Percentiles rank a stretch among this genome's conserved stretches.
Conservation (phyloP, 2,113 vertebrate genomes). For the Nannospalax galili region DNA sequence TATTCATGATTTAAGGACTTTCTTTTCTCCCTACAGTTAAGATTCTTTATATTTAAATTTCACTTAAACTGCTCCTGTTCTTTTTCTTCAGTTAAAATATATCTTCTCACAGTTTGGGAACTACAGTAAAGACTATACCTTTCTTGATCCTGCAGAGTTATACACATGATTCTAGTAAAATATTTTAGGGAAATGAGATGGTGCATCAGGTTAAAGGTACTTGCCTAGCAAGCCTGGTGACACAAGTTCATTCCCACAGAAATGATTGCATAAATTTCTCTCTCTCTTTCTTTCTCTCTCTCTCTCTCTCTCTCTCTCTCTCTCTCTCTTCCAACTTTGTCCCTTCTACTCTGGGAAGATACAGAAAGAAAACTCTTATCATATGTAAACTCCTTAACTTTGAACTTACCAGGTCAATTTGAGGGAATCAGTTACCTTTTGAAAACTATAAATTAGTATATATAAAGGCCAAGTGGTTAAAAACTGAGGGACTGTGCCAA, state of each 20-base stretch:
- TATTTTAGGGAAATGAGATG: neutral
- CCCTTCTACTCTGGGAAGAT: no score
- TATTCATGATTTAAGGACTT: no score
- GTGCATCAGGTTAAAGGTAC: neutral
- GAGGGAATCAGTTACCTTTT: neutral
- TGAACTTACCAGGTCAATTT: neutral
- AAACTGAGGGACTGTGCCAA: neutral
- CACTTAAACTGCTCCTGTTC: neutral
- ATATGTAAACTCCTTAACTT: no score
- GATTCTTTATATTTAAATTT: slow-evolving; percentile 6
- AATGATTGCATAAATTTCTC: neutral
- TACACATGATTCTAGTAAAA: neutral
- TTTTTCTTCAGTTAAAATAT: neutral
- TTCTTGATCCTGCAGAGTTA: neutral
- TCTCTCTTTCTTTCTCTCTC: neutral
- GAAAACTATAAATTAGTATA: neutral
- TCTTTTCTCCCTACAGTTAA: no score
- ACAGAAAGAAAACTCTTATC: no score
- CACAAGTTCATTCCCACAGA: no score
- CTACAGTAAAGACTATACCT: neutral
- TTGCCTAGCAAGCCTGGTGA: neutral
- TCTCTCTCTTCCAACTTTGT: no score
- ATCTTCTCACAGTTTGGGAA: neutral
- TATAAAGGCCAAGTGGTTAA: neutral
- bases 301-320: neutral